Base-by-base conservation (phyloP, 2,113 vertebrate genomes). In the Murina feae region DNA sequence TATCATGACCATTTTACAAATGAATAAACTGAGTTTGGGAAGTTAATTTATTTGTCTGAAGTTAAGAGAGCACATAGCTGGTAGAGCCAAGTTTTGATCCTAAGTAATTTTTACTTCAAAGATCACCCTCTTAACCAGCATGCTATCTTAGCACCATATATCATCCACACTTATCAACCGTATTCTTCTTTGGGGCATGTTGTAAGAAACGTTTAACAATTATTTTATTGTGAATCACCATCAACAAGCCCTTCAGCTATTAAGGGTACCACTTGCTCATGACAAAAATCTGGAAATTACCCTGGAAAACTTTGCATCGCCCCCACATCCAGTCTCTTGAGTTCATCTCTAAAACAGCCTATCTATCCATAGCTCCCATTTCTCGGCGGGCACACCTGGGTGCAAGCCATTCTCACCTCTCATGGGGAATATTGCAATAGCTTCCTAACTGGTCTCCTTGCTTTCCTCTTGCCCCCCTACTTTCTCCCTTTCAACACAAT, bases 1-100 rank as follows among this genome's bases (percentile, higher is more conserved):
- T 75, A 72, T 30, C 32, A 32, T 44, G 58, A 78, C 35, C 49
- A 76, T 95, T 93, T 95, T 89, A 87, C 21, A 74, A 78, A 55
- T 63, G 10, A 78, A 63, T 37, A 91, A 65, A 79, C 28, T 58
- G 74, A 94, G 49, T 86, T 55, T 25, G 42, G 25, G 51, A 92
- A 49, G 37, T 86, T 86, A 91, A 87, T 51, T 49, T 35, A 69
- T 25, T 81, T 49, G 37, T 51, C 60, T 20, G 28, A 60, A 60
- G 16, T 81, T 78, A 92, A 95, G n/a, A 85, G 76, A 81, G 65
- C 42, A 42, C 23, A 21, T 51, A 58, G 49, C 5, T 84, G 14
- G 6, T n/a, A 94, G 17, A 85, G n/a, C 14, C 39, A 88, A 14
- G 13, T 21, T 90, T 88, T 88, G 63, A 76, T 76, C 35, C 25